Conservation (phyloP, 2,113 vertebrate species). For the Columba janthina region DNA sequence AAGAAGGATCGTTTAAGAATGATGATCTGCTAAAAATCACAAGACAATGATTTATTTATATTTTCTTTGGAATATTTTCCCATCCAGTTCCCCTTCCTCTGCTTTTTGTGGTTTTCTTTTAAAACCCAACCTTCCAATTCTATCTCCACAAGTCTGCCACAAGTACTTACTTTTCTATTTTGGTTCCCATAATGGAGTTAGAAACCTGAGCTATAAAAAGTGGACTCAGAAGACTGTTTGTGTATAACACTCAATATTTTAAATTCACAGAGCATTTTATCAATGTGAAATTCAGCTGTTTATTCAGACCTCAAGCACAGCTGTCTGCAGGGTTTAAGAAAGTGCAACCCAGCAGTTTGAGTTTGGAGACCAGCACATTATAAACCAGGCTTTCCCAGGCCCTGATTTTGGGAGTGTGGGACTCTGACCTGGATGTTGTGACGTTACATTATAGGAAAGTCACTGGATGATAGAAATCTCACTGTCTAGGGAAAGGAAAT, state of each 20-base stretch:
- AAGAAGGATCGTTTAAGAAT: neutral
- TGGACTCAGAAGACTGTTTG: neutral
- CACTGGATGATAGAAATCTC: neutral
- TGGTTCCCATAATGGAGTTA: neutral
- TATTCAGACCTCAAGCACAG: constrained; percentile 20
- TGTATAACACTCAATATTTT: neutral
- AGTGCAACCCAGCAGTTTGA: constrained; percentile 42
- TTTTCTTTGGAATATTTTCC: neutral
- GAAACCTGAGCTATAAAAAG: neutral
- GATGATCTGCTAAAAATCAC: constrained; percentile 11
- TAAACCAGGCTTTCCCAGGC: neutral
- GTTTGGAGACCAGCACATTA: constrained; percentile 39
- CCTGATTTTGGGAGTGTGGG: constrained; percentile 18
- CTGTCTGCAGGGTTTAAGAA: neutral
- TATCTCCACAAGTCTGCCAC: neutral
- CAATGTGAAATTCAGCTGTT: constrained; percentile 1
- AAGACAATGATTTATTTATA: neutral
- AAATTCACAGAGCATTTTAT: neutral
- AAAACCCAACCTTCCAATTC: neutral
- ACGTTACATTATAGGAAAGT: constrained; percentile 27
- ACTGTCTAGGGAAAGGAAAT: neutral
- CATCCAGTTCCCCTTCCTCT: neutral
- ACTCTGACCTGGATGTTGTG: neutral
- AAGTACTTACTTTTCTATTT: neutral
- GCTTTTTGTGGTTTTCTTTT: neutral